Conservation (phyloP, 2,113 vertebrate species). For the Halcyon senegalensis region DNA sequence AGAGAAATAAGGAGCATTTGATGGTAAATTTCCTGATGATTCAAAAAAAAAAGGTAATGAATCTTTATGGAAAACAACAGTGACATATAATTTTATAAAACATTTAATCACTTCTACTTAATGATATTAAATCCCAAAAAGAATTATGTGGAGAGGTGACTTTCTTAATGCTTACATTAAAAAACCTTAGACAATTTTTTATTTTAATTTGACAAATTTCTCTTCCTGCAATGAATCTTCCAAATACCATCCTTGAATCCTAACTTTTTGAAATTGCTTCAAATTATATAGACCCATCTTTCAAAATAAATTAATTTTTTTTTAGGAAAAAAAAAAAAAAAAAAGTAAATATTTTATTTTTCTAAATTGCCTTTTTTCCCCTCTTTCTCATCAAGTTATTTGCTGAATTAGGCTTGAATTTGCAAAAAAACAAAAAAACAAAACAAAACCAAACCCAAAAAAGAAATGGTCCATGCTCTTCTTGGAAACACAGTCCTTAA, state of each 20-base stretch:
- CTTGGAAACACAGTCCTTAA: not conserved
- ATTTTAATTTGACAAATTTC: not conserved
- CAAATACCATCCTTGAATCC: not conserved
- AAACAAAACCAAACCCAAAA: no score
- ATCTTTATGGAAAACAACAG: not conserved
- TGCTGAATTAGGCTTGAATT: not conserved
- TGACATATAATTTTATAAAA: not conserved
- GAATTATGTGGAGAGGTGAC: not conserved
- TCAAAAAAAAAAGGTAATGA: not conserved
- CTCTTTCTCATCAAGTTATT: not conserved
- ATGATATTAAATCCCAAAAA: not conserved
- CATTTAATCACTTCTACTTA: not conserved
- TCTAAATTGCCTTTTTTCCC: not conserved
- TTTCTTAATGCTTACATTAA: not conserved
- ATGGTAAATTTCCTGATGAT: not conserved
- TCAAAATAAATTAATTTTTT: not conserved
- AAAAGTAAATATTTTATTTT: not conserved
- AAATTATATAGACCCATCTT: not conserved
- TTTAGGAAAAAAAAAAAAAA: not conserved
- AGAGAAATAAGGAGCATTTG: not conserved
- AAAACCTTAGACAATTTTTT: not conserved
- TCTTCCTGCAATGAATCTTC: not conserved
- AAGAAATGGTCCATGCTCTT: not conserved
- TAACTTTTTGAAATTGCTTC: not conserved
- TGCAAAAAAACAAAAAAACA: not conserved